Evolutionary conservation across 2,797 vertebrate genomes (phyloP), one percentile per base, ranked within the genome.

Genomic region (Champsocephalus gunnari): DNA sequence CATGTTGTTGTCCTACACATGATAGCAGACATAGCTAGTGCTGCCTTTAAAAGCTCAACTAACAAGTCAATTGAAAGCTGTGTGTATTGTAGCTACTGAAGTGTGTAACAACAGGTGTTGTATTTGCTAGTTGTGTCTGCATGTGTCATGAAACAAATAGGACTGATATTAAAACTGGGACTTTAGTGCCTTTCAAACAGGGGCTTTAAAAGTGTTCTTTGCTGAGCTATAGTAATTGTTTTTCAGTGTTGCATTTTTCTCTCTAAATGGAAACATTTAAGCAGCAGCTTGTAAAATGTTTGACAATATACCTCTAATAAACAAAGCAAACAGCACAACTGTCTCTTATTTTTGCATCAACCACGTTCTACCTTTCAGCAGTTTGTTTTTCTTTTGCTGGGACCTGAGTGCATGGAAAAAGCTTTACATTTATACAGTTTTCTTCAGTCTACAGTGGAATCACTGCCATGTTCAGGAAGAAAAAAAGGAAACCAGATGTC

Each of bases 231-330:
- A 76, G 73, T 88, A 70, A 84, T 73, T 89, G 83, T 91, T 92
- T 91, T 87, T 87, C 90, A 86, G 84, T 92, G 92, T 92, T 79
- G 88, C 81, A 90, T 92, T 92, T 89, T 87, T 90, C 84, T 90
- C 79, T 83, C 80, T 88, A 75, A 85, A 79, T 88, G 86, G 82
- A 92, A 92, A 89, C 88, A 89, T 93, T 86, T 88, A 92, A 93
- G 86, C 90, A 92, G 83, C 76, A 85, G 89, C 91, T 92, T 95
- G 91, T 93, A 93, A 88, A 92, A 92, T 92, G 91, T 94, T 93
- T 93, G 86, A 91, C 85, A 84, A 93, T 93, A 93, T 94, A 93
- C 91, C 92, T 94, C 93, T 89, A 94, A 95, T 95, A 95, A 96
- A 95, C 87, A 83, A 83, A 92, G 90, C 88, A 90, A 93, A 86